Base-by-base conservation (phyloP, 2,113 vertebrate genomes). In the Solea senegalensis region DNA sequence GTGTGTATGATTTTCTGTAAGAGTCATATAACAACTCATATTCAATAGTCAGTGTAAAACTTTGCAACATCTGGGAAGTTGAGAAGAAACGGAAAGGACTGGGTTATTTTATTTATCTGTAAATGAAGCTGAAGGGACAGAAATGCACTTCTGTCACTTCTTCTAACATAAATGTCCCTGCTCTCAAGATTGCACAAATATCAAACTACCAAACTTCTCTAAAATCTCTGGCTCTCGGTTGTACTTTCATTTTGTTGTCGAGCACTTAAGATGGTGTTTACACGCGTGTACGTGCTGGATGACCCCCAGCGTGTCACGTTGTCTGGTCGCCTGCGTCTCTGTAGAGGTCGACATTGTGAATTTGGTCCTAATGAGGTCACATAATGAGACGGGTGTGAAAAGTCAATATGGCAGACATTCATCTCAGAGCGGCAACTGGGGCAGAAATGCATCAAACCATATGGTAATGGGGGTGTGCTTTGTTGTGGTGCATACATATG, bases 381-480 rank as follows among this genome's bases (percentile, higher is more conserved):
- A 82, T 58, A 68, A 84, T 69, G 15, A 73, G 14, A 46, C 69
- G 78, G 49, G 74, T 88, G 88, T 84, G 84, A 89, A 83, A 83
- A 84, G 64, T 88, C 86, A 88, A 84, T 90, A 82, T 51, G 55
- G 70, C 26, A 12, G 64, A 46, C 69, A 78, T 82, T 83, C 69
- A 26, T 55, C 71, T 62, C 67, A 50, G 49, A 9, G 60, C 40
- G 79, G 52, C 78, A 89, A 88, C 68, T 89, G 81, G 82, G 58
- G 82, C 87, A 90, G 87, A 84, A 89, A 87, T 34, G 69, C 58
- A 90, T 77, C 43, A 51, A 45, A 41, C 75, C 87, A 82, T 81
- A 86, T 76, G 85, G 79, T 46, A 60, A 43, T 41, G 72, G 57
- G 59, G 69, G 68, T 63, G 77, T 64, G 27, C 61, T 75, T 11